Evolutionary conservation across 2,797 vertebrate genomes (phyloP).

Genomic region (Oreonectes daqikongensis): DNA sequence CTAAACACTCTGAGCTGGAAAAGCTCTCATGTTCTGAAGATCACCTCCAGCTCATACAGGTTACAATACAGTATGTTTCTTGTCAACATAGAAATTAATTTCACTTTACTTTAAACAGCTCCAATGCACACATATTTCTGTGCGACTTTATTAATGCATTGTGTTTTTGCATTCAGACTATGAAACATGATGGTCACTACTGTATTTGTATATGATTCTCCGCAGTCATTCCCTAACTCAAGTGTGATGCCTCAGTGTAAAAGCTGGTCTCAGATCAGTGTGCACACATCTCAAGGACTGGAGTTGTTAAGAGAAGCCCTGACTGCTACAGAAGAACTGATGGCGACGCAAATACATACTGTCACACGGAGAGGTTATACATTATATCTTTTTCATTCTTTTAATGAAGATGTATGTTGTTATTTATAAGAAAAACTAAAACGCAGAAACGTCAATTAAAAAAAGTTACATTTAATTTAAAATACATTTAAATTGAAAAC

Average conservation of each 20-base stretch:
- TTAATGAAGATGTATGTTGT: neutral
- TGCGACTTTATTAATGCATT: neutral
- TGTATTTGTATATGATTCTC: slow-evolving; percentile 21
- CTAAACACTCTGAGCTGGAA: slow-evolving; percentile 65
- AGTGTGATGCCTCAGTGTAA: slow-evolving; percentile 41
- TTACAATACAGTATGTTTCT: slow-evolving; percentile 21
- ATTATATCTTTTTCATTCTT: neutral
- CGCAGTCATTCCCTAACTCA: slow-evolving; percentile 66
- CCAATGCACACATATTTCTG: neutral
- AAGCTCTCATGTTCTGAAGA: slow-evolving; percentile 68
- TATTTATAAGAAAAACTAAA: neutral
- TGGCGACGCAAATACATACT: slow-evolving; percentile 58
- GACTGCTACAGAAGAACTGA: slow-evolving; percentile 51
- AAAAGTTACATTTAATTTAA: neutral
- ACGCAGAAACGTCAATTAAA: neutral
- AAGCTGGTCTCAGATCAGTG: slow-evolving; percentile 58
- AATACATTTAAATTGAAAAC: neutral
- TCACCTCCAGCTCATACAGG: slow-evolving; percentile 71
- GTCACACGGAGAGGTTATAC: slow-evolving; percentile 64
- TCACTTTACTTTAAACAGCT: too few species aligned
- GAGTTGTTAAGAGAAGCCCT: slow-evolving; percentile 62
- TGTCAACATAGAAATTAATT: too few species aligned
- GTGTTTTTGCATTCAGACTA: neutral
- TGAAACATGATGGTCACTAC: neutral
- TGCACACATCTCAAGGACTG: slow-evolving; percentile 66